phyloP scores from a whole-genome alignment of 92 coral and sea anemone species.

The Epizoanthus stellaris region DNA sequence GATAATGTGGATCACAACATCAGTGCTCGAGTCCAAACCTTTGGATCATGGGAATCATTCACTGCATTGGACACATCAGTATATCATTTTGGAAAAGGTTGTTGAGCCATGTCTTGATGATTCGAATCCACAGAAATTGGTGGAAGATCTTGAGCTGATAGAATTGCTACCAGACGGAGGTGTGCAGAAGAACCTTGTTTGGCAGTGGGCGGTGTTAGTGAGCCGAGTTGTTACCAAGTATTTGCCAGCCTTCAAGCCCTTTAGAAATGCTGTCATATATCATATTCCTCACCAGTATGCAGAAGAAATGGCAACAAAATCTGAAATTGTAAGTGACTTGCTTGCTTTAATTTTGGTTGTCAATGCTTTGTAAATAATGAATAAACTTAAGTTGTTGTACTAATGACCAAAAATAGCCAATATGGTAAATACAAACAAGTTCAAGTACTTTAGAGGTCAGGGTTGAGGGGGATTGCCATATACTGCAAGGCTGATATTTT shows the following conservation, averaged over 20 bases:
- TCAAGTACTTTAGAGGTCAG: too few species aligned
- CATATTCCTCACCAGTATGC: slow-evolving; percentile 56
- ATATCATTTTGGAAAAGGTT: neutral
- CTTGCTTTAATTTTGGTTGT: neutral
- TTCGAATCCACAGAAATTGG: slow-evolving; percentile 18
- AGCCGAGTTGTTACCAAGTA: slow-evolving; percentile 46
- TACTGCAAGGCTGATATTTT: too few species aligned
- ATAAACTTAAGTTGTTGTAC: neutral
- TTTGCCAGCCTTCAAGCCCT: slow-evolving; percentile 4
- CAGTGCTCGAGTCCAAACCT: too few species aligned
- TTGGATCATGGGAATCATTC: too few species aligned
- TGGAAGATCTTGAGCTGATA: slow-evolving; percentile 34
- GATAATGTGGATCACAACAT: too few species aligned
- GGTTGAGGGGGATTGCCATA: too few species aligned
- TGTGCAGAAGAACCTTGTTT: slow-evolving; percentile 37
- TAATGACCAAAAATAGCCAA: too few species aligned
- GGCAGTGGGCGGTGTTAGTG: slow-evolving; percentile 51
- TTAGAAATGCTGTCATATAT: slow-evolving; percentile 16
- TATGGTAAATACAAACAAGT: too few species aligned
- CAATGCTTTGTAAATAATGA: neutral
- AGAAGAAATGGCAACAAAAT: slow-evolving; percentile 41
- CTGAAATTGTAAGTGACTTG: slow-evolving; percentile 38
- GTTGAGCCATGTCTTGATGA: slow-evolving; percentile 11
- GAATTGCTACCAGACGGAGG: slow-evolving; percentile 43
- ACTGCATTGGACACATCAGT: slow-evolving; percentile 38